Conservation (phyloP, 1,140 invertebrate genomes). For the Meteorus sp. region DNA sequence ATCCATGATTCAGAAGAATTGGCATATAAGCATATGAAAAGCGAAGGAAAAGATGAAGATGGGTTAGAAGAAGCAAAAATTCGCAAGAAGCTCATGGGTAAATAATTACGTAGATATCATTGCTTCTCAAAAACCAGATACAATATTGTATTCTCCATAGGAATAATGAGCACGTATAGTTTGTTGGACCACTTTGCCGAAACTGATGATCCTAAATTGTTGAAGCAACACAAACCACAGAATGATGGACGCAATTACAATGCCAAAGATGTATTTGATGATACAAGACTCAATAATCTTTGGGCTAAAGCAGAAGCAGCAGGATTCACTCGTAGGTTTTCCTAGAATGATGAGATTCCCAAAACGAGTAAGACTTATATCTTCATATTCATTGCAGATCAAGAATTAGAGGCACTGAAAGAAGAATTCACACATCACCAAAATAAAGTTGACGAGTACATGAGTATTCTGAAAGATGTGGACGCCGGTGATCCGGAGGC, state of each 20-base stretch:
- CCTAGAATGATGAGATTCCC: no score
- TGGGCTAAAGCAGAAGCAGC: slow-evolving; percentile 87
- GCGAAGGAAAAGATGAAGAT: slow-evolving; percentile 83
- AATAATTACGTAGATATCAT: no score
- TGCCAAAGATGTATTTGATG: slow-evolving; percentile 80
- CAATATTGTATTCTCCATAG: no score
- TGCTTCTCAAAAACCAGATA: no score
- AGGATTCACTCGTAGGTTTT: slow-evolving; percentile 72
- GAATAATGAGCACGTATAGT: slow-evolving; percentile 81
- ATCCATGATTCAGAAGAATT: slow-evolving; percentile 92
- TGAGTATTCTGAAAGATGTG: slow-evolving; percentile 74
- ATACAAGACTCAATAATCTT: slow-evolving; percentile 86
- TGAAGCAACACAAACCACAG: slow-evolving; percentile 46
- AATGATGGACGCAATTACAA: slow-evolving; percentile 52
- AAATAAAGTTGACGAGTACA: slow-evolving; percentile 89
- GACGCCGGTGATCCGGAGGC: slow-evolving; percentile 59
- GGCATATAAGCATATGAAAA: slow-evolving; percentile 76
- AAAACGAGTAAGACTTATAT: no score
- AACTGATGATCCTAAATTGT: slow-evolving; percentile 63
- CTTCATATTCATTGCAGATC: slow-evolving; percentile 61
- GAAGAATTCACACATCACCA: slow-evolving; percentile 92
- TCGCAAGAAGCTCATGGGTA: slow-evolving; percentile 76
- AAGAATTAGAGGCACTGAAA: slow-evolving; percentile 80
- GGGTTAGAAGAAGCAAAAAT: slow-evolving; percentile 83
- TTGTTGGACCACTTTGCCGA: slow-evolving; percentile 80